Conservation (phyloP, 2,888 invertebrate species). For the Lottia gigantea region DNA sequence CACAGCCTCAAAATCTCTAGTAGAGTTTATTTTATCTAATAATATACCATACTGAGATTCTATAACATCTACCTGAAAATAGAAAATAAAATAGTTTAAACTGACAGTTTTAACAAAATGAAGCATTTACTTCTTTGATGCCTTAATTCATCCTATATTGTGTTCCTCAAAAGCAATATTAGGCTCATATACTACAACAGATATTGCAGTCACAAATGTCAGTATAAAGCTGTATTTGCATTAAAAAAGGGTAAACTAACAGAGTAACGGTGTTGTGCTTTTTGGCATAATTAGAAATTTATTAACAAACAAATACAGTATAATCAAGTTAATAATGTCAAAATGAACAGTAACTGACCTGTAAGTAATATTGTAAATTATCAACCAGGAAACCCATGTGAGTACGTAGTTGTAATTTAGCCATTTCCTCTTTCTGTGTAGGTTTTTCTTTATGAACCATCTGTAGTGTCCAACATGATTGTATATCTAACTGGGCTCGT, state of each 20-base stretch:
- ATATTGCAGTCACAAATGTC: too few relatives aligned
- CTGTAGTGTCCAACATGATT: slow-evolving; percentile 84
- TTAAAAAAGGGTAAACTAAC: too few relatives aligned
- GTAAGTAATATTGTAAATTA: slow-evolving; percentile 91
- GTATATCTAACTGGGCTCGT: slow-evolving; percentile 85
- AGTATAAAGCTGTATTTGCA: too few relatives aligned
- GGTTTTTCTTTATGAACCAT: slow-evolving; percentile 71
- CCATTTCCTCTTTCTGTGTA: slow-evolving; percentile 47
- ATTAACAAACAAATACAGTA: neutral
- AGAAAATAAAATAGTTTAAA: too few relatives aligned
- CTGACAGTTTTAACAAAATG: too few relatives aligned
- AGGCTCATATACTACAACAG: too few relatives aligned
- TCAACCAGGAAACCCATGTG: slow-evolving; percentile 89
- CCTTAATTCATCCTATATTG: too few relatives aligned
- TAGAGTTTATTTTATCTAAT: slow-evolving; percentile 79
- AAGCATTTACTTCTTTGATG: too few relatives aligned
- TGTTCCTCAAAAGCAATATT: too few relatives aligned
- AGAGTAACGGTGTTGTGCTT: too few relatives aligned
- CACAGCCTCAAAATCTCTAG: slow-evolving; percentile 86
- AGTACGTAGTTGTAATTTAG: slow-evolving; percentile 80
- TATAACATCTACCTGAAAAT: slow-evolving; percentile 79
- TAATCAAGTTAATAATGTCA: neutral
- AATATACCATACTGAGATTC: slow-evolving; percentile 87
- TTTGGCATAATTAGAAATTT: too few relatives aligned
- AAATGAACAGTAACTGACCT: slow-evolving; percentile 70